These are phyloP conservation scores for Hirudo medicinalis DNA, from an alignment of 1,140 invertebrate species.

Conservation along the genomic window DNA sequence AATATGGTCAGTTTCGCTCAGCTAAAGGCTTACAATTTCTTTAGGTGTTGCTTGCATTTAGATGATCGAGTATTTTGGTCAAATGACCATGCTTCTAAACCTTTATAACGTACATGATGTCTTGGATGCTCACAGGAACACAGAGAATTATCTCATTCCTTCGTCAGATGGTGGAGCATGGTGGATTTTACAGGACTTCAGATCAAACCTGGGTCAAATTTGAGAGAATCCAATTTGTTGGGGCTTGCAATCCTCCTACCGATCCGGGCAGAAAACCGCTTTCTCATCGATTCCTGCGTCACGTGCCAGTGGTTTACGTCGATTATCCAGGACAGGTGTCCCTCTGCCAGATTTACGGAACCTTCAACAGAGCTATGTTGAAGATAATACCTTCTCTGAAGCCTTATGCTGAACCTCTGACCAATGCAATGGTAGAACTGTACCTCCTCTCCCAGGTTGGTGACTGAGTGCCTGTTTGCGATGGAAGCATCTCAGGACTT, in stretches of 20 bases:
- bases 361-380: slow-evolving; percentile 92
- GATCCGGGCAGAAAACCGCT: slow-evolving; percentile 96
- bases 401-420: slow-evolving; percentile 86
- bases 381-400: slow-evolving; percentile 74
- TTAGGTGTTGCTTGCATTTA: neutral
- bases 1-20: slow-evolving; percentile 54
- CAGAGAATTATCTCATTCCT: slow-evolving; percentile 97
- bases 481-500: too few species aligned
- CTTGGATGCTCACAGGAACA: slow-evolving; percentile 46
- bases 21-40: neutral
- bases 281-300: slow-evolving; percentile 68
- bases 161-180: slow-evolving; percentile 88
- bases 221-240: slow-evolving; percentile 97
- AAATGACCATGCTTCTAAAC: neutral
- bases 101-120: neutral
- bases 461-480: neutral
- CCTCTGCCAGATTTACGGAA: slow-evolving; percentile 83
- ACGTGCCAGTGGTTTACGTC: slow-evolving; percentile 97
- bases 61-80: neutral
- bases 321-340: slow-evolving; percentile 97
- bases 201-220: slow-evolving; percentile 93
- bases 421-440: slow-evolving; percentile 97
- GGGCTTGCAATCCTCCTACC: slow-evolving; percentile 97
- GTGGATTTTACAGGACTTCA: slow-evolving; percentile 65
- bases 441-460: slow-evolving; percentile 75